Evolutionary conservation across 2,797 vertebrate species (phyloP), one percentile per base, ranked within the genome.

Genomic region (Brachyrhaphis roseni): DNA sequence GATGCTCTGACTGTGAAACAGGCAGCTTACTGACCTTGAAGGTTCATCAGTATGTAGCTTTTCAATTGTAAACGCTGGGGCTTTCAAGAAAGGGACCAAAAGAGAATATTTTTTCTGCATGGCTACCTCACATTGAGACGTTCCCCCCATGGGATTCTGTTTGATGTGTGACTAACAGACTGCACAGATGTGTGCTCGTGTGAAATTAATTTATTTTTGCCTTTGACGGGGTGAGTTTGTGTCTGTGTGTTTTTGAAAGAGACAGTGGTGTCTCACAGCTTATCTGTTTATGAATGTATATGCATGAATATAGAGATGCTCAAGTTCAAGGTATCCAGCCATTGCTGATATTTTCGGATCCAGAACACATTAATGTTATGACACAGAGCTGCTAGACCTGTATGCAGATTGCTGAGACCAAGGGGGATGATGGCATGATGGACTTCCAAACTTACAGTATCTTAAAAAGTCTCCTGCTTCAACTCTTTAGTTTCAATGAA

Each of bases 121-220:
- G 94, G 86, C 92, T 95, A 91, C 91, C 91, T 94, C 57, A 93
- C 84, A 88, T 90, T 87, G 92, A 94, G 90, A 95, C 87, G 83
- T 64, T 87, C 88, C n/a, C 45, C 92, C 91, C 91, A 15, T 68
- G 91, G 95, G 96, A 96, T 92, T 91, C 89, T 93, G 90, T 91
- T 91, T 96, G 94, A 94, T 94, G 90, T 86, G 83, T 89, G 89
- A 90, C 94, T 90, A 94, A 93, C 92, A 92, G 83, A 57, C 23
- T 83, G 78, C 80, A 86, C 80, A 89, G 23, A 72, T 89, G 84
- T 85, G 82, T 85, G 81, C 87, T 80, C 78, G 80, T 79, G 80
- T 85, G 75, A 81, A 78, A 86, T 84, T 59, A 20, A 87, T 89
- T 87, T 90, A 41, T 77, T 79, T 71, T 81, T 85, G 59, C 72